Base-by-base conservation (phyloP, 2,888 invertebrate species). In the Drosophila atripex region DNA sequence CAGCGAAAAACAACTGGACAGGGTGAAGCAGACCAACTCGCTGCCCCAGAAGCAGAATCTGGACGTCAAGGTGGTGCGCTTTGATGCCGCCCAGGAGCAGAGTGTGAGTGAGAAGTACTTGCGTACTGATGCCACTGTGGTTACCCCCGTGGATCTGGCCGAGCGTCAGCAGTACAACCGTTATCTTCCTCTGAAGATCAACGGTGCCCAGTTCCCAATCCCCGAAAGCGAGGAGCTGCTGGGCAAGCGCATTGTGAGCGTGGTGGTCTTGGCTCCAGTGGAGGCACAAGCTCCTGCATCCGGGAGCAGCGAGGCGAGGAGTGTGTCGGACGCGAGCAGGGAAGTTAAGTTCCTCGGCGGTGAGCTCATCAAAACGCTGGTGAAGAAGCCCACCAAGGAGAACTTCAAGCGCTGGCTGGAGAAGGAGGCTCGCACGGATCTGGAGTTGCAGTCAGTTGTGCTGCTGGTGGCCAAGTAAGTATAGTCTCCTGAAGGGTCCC, bases 21-120 rank as follows among this genome's bases (percentile, higher is more conserved):
- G 93, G 89, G 87, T 88, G 2, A 91, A 91, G 70, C 75, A 90
- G 51, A 61, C 63, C 8, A 87, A 80, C 38, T 80, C 89, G 0
- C 39, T 91, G 77, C 88, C 92, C 1, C 93, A 90, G 86, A 93
- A 93, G 51, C 94, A 94, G 89, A 93, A 94, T 58, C 95, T 96
- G 45, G 95, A 96, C 92, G 95, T 97, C 93, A 97, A 97, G 93
- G 96, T 97, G 50, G 96, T 97, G 8, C 95, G 95, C 82, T 97
- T 95, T 84, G 94, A 96, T 91, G 95, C 96, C 2, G 93, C 94
- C 85, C 95, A 95, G 71, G 93, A 93, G 45, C 94, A 95, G 92
- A 96, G 95, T 61, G 92, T 96, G 51, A 95, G 95, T 39, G 94
- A 95, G 45, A 93, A 94, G 57, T 96, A 96, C 86, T 93, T 96